These are phyloP conservation scores for Oryzias woworae DNA, from an alignment of 2,113 vertebrate species.

Conservation along the genomic window DNA sequence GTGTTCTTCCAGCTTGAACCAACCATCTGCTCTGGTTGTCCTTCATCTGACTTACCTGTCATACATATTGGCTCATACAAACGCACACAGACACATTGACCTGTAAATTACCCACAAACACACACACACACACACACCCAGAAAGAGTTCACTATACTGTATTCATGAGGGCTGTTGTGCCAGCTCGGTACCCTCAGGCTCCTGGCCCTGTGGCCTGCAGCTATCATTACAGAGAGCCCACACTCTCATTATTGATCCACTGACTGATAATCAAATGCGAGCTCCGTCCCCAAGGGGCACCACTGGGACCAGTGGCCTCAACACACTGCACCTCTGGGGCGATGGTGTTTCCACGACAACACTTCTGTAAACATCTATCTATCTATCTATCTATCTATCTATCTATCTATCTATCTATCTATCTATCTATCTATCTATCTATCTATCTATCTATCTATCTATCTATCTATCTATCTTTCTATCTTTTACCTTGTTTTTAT, in stretches of 20 bases:
- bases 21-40: constrained; percentile 74
- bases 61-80: constrained; percentile 49
- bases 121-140: constrained; percentile 26
- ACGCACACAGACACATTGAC: constrained; percentile 10
- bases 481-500: constrained; percentile 42
- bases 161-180: constrained; percentile 74
- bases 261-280: constrained; percentile 72
- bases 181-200: constrained; percentile 71
- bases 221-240: constrained; percentile 80
- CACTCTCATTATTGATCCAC: constrained; percentile 81
- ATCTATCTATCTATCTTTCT: neutral
- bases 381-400: neutral
- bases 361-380: constrained; percentile 27
- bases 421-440: neutral
- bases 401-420: neutral
- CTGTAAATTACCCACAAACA: constrained; percentile 14
- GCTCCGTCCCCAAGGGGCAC: constrained; percentile 61
- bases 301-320: constrained; percentile 66
- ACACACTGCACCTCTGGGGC: constrained; percentile 40
- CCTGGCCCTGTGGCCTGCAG: constrained; percentile 79
- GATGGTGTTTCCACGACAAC: constrained; percentile 59
- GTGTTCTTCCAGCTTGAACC: constrained; percentile 49
- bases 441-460: neutral
- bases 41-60: constrained; percentile 75
- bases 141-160: constrained; percentile 43